A percentile compares a stretch with the other conserved stretches of the same genome.
phyloP scores from a whole-genome alignment of 2,113 vertebrate genomes.

The Ondatra zibethicus region DNA sequence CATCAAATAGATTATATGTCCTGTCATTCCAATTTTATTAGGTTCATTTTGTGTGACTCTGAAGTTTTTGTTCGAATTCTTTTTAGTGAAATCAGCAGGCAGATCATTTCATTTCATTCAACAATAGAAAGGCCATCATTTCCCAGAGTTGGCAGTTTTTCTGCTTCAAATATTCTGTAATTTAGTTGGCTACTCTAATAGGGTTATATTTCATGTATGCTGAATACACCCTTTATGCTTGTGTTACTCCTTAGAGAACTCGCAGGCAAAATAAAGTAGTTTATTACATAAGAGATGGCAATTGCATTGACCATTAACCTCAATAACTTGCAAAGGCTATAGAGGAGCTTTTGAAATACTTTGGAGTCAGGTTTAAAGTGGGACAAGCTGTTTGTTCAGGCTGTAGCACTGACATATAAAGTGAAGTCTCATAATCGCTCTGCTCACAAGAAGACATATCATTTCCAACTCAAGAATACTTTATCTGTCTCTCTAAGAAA shows the following conservation, averaged over 20 bases:
- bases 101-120: constrained; percentile 81
- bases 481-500: constrained; percentile 25
- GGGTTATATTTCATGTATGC: constrained; percentile 81
- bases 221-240: constrained; percentile 82
- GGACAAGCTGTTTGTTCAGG: constrained; percentile 74
- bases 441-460: constrained; percentile 16
- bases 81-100: constrained; percentile 72
- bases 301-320: constrained; percentile 83
- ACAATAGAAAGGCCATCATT: constrained; percentile 80
- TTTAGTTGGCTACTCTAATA: constrained; percentile 83
- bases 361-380: constrained; percentile 74
- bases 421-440: constrained; percentile 27
- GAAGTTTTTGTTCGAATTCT: constrained; percentile 76
- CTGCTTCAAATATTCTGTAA: constrained; percentile 83
- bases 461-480: constrained; percentile 67
- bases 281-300: constrained; percentile 82
- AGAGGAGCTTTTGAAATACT: constrained; percentile 78
- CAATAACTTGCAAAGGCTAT: constrained; percentile 77
- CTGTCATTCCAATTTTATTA: constrained; percentile 72
- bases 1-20: constrained; percentile 64
- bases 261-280: constrained; percentile 81
- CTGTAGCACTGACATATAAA: constrained; percentile 64
- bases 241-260: constrained; percentile 81
- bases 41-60: constrained; percentile 64
- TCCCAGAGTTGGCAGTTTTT: constrained; percentile 81